Conservation (phyloP, 2,888 invertebrate genomes). For the Carcina quercana region DNA sequence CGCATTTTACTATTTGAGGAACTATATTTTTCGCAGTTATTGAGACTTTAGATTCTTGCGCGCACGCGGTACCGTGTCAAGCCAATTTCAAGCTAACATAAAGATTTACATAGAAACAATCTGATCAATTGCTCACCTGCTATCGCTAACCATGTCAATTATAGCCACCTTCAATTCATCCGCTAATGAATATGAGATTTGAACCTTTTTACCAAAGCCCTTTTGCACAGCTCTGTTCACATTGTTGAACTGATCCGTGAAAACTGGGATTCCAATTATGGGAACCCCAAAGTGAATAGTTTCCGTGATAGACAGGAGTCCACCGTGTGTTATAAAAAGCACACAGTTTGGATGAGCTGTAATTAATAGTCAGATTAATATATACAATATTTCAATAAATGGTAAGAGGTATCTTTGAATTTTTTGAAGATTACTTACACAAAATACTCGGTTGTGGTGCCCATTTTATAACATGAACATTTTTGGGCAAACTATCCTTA, state of each 20-base stretch:
- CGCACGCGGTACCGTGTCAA: too few relatives aligned
- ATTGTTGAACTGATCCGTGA: conserved; percentile 46
- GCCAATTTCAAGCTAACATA: too few relatives aligned
- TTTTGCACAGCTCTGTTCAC: conserved; percentile 31
- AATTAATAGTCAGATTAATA: too few relatives aligned
- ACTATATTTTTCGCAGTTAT: too few relatives aligned
- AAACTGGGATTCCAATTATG: conserved; percentile 47
- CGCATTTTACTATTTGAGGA: too few relatives aligned
- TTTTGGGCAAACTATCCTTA: conserved; percentile 30
- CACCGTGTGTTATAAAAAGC: conserved; percentile 53
- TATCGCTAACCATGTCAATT: conserved; percentile 24
- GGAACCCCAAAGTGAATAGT: conserved; percentile 42
- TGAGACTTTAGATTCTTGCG: too few relatives aligned
- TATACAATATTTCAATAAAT: neutral
- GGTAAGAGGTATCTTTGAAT: neutral
- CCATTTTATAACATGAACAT: conserved; percentile 51
- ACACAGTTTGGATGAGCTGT: conserved; percentile 50
- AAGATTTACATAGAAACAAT: too few relatives aligned
- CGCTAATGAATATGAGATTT: conserved; percentile 25
- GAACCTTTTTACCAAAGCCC: conserved; percentile 32
- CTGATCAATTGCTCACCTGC: neutral
- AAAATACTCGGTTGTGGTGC: conserved; percentile 50
- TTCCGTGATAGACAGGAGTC: conserved; percentile 44
- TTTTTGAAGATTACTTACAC: conserved; percentile 23
- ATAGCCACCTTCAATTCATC: conserved; percentile 28